Percentiles rank a stretch among this genome's conserved stretches.
phyloP scores from a whole-genome alignment of 2,888 invertebrate genomes.

The Phengaris arion region DNA sequence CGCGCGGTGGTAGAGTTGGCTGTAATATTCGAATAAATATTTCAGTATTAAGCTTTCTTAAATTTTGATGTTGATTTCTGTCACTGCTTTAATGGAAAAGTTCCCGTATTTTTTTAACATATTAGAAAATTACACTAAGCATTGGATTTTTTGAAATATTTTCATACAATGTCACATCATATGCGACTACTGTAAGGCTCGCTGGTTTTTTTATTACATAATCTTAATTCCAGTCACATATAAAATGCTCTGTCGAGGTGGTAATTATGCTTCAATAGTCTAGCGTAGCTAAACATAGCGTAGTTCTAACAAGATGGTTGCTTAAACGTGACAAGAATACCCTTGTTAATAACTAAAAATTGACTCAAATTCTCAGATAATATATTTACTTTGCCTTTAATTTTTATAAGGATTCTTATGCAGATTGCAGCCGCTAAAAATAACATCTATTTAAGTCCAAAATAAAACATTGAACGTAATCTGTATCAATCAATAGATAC shows the following conservation, averaged over 20 bases:
- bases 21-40: too few species aligned
- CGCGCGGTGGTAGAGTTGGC: too few species aligned
- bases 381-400: background rate
- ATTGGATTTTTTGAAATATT: too few species aligned
- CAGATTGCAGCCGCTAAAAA: background rate
- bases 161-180: too few species aligned
- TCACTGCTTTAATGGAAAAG: too few species aligned
- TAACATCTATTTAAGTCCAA: background rate
- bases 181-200: too few species aligned
- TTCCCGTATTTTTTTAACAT: too few species aligned
- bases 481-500: too few species aligned
- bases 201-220: background rate
- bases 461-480: background rate
- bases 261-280: slow-evolving; percentile 9
- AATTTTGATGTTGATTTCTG: too few species aligned
- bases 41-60: too few species aligned
- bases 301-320: slow-evolving; percentile 16
- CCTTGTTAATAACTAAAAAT: background rate
- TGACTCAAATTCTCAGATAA: slow-evolving; percentile 4
- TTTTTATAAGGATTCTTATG: background rate
- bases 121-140: too few species aligned
- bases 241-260: slow-evolving; percentile 15
- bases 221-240: background rate
- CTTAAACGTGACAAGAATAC: slow-evolving; percentile 11
- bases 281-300: slow-evolving; percentile 4